Conservation (phyloP, 2,797 vertebrate species). For the Phataginus tetradactyla region DNA sequence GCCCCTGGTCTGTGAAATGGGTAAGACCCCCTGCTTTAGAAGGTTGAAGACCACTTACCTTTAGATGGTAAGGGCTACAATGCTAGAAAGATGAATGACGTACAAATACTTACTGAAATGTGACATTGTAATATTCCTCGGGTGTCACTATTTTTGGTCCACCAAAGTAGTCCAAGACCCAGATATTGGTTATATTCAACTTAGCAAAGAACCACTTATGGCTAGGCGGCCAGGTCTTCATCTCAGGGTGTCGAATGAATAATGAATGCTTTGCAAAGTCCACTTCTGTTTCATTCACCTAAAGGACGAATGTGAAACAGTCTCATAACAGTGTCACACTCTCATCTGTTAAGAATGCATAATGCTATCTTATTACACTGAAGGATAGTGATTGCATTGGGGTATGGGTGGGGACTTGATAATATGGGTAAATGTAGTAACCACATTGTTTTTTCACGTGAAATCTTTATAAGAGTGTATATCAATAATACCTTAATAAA, state of each 20-base stretch:
- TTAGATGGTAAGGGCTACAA: not conserved
- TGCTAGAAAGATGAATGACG: not conserved
- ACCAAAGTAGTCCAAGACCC: constrained; percentile 97
- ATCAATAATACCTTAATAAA: too few species aligned
- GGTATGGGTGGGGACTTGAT: too few species aligned
- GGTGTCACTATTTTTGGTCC: constrained; percentile 93
- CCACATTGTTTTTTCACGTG: too few species aligned
- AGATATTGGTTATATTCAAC: constrained; percentile 95
- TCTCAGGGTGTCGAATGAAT: constrained; percentile 95
- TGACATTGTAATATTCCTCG: constrained; percentile 92
- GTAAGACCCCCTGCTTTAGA: not conserved
- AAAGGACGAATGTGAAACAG: not conserved
- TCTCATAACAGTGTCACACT: not conserved
- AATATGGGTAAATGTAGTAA: too few species aligned
- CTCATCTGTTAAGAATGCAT: not conserved
- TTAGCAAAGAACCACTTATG: constrained; percentile 97
- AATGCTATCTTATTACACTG: not conserved
- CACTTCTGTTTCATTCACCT: constrained; percentile 92
- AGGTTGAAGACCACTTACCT: not conserved
- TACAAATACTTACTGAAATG: constrained; percentile 85
- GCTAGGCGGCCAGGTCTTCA: constrained; percentile 93
- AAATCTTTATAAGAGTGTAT: too few species aligned
- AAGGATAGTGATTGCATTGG: too few species aligned
- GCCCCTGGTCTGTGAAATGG: too few species aligned
- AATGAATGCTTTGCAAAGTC: constrained; percentile 90